Conservation (phyloP, 1,140 invertebrate species). For the Camponotus pennsylvanicus region DNA sequence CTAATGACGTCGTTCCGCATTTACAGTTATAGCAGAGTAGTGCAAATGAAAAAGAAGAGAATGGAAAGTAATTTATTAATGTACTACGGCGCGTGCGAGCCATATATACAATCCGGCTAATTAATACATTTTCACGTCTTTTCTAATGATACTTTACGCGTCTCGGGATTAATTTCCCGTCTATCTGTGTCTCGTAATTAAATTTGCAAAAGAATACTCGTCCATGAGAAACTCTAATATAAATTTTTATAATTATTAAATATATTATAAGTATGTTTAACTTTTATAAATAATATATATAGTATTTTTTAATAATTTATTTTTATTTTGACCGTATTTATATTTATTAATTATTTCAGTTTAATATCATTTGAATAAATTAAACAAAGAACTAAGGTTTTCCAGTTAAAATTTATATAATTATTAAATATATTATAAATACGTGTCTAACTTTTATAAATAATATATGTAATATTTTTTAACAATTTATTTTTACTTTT, state of each 20-base stretch:
- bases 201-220: background rate
- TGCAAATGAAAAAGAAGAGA: conserved; percentile 6
- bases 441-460: no score
- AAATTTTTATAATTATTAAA: conserved; percentile 10
- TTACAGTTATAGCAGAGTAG: conserved; percentile 52
- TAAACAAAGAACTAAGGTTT: background rate
- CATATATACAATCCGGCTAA: conserved; percentile 33
- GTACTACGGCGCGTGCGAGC: conserved; percentile 11
- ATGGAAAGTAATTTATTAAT: conserved; percentile 54
- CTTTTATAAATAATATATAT: background rate
- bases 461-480: no score
- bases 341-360: background rate
- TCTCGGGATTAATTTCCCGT: background rate
- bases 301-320: no score
- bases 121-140: conserved; percentile 38
- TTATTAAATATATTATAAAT: no score
- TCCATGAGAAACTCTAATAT: background rate
- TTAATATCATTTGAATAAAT: background rate
- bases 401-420: background rate
- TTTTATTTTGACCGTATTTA: background rate
- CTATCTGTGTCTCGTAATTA: background rate
- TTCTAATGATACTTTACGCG: conserved; percentile 8
- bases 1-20: conserved; percentile 60
- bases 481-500: background rate
- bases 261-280: background rate